A percentile compares a stretch with the other conserved stretches of the same genome.
These are phyloP conservation scores for Drosophila mimetica DNA, from an alignment of 2,888 invertebrate genomes.

Conservation along the genomic window DNA sequence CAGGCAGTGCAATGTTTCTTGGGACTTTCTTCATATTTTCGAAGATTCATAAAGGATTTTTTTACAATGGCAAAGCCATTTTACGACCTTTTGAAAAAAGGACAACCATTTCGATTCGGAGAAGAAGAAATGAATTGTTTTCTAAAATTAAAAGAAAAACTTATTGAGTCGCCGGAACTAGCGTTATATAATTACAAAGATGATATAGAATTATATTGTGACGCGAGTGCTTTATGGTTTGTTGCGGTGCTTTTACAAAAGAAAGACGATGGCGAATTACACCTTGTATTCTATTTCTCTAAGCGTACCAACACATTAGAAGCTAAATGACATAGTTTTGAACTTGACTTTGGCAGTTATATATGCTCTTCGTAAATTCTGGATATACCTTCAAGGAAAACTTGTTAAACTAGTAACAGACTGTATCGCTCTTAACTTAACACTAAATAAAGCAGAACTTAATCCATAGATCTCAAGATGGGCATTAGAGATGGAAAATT, in stretches of 20 bases:
- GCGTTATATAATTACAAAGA: constrained; percentile 1
- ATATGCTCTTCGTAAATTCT: background rate
- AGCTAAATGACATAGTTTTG: background rate
- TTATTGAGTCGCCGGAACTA: background rate
- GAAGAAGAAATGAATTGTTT: background rate
- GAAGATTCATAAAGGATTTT: constrained; percentile 2
- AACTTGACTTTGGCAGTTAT: background rate
- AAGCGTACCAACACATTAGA: background rate
- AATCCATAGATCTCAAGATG: constrained; percentile 1
- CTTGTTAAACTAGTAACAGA: constrained; percentile 1
- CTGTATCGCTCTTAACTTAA: background rate
- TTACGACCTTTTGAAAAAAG: background rate
- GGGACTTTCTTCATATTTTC: constrained; percentile 1
- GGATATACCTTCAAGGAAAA: background rate
- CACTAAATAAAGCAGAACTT: background rate
- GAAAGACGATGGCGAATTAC: background rate
- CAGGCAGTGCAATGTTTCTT: no score
- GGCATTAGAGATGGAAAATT: background rate
- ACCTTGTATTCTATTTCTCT: background rate
- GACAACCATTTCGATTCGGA: background rate
- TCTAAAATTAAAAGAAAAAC: background rate
- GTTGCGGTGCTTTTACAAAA: background rate
- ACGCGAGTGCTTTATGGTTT: background rate
- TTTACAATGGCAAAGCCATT: background rate
- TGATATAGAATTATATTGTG: background rate